phyloP scores from a whole-genome alignment of 1,140 invertebrate species.

The Drosophila orena region DNA sequence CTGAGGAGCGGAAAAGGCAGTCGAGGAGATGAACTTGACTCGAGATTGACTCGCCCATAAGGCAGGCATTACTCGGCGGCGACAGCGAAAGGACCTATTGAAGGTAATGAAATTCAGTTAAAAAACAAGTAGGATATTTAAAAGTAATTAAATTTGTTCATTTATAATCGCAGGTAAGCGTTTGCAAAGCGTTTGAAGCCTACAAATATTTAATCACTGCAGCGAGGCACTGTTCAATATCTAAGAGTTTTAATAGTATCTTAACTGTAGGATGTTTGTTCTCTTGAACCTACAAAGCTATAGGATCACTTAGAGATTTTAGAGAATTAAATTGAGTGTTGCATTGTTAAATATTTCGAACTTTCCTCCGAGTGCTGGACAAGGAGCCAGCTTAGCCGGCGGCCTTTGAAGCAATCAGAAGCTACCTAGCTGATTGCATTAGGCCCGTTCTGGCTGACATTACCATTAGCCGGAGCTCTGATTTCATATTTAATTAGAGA shows the following conservation, averaged over 20 bases:
- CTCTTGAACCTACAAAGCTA: too few relatives aligned
- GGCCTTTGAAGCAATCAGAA: constrained; percentile 7
- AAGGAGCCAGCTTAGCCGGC: background rate
- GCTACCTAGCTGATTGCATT: constrained; percentile 32
- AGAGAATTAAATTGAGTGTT: too few relatives aligned
- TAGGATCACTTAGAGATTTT: too few relatives aligned
- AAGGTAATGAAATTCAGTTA: background rate
- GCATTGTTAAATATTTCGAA: too few relatives aligned
- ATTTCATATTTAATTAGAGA: constrained; percentile 59
- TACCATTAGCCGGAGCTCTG: constrained; percentile 32
- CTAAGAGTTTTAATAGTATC: too few relatives aligned
- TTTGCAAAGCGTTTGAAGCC: too few relatives aligned
- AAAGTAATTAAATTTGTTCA: background rate
- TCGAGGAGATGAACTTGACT: constrained; percentile 48
- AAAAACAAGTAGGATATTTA: background rate
- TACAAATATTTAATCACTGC: too few relatives aligned
- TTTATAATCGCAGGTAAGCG: too few relatives aligned
- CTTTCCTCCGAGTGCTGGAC: background rate
- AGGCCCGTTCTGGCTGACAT: constrained; percentile 9
- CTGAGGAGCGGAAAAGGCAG: constrained; percentile 17
- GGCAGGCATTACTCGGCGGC: background rate
- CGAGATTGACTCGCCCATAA: constrained; percentile 34
- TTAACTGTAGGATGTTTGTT: too few relatives aligned
- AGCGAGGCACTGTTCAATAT: too few relatives aligned
- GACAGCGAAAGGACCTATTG: background rate